phyloP scores from a whole-genome alignment of 2,888 invertebrate species.

The Oxytorus armatus region DNA sequence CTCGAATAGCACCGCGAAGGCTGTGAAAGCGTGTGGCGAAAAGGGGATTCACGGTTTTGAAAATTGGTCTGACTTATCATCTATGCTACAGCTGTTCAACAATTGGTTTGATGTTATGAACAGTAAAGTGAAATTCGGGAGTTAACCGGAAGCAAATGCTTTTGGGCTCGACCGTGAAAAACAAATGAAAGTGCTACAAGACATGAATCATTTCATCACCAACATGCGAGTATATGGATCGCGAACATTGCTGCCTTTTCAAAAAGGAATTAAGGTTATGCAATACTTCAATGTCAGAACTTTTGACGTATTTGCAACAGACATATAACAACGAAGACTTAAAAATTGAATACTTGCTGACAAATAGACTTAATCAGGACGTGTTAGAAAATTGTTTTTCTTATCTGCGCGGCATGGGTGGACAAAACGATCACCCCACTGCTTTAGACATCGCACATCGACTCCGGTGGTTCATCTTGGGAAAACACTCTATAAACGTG shows the following conservation, averaged over 20 bases:
- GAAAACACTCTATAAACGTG: not conserved
- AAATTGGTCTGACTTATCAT: conserved; percentile 15
- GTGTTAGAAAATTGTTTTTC: conserved; percentile 4
- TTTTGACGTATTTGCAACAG: not conserved
- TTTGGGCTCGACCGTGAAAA: conserved; percentile 16
- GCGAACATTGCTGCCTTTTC: conserved; percentile 8
- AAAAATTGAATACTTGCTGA: conserved; percentile 7
- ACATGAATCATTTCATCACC: not conserved
- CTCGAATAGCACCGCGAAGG: conserved; percentile 30
- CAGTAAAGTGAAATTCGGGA: conserved; percentile 19
- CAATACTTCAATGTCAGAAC: not conserved
- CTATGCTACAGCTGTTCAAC: conserved; percentile 18
- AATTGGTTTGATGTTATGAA: conserved; percentile 41
- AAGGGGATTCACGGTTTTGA: not conserved
- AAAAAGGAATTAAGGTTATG: no score
- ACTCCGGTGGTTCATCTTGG: conserved; percentile 6
- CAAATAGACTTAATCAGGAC: conserved; percentile 8
- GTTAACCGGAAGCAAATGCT: not conserved
- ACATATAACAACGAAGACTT: conserved; percentile 6
- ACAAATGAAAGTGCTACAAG: conserved; percentile 26
- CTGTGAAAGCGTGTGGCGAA: conserved; percentile 14
- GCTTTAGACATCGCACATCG: not conserved
- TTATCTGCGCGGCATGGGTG: conserved; percentile 14
- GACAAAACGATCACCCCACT: conserved; percentile 3
- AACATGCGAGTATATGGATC: conserved; percentile 1